These are phyloP conservation scores for Conistra vaccinii DNA, from an alignment of 2,888 invertebrate species.

Conservation along the genomic window DNA sequence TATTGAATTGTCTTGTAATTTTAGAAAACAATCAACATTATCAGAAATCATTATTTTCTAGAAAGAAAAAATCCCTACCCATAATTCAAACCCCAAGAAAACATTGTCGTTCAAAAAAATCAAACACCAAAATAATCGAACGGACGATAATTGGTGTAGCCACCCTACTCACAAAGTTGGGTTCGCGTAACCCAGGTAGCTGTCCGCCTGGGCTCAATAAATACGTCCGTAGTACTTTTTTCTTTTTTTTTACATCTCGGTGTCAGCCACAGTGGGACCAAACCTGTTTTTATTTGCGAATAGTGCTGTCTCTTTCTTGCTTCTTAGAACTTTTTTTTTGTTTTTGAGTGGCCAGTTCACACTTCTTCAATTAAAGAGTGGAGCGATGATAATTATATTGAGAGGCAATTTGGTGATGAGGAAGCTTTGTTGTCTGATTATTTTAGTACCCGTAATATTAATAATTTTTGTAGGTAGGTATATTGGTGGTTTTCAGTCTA, in stretches of 20 bases:
- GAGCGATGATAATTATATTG: slow-evolving; percentile 42
- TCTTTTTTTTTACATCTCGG: slow-evolving; percentile 52
- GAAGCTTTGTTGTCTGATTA: slow-evolving; percentile 19
- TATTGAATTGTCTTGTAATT: neutral
- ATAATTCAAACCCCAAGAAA: neutral
- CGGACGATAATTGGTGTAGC: slow-evolving; percentile 56
- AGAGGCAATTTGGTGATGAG: slow-evolving; percentile 18
- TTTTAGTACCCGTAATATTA: neutral
- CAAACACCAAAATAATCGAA: slow-evolving; percentile 38
- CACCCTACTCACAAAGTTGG: slow-evolving; percentile 61
- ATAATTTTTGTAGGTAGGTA: neutral
- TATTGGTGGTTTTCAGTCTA: neutral
- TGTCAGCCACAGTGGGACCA: slow-evolving; percentile 65
- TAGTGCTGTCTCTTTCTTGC: slow-evolving; percentile 66
- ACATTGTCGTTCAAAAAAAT: slow-evolving; percentile 16
- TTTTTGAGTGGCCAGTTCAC: slow-evolving; percentile 62
- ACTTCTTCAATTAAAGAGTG: slow-evolving; percentile 61
- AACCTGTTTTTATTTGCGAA: slow-evolving; percentile 78
- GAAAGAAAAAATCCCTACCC: neutral
- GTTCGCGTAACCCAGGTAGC: slow-evolving; percentile 81
- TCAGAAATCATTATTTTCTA: neutral
- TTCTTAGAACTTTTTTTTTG: slow-evolving; percentile 59
- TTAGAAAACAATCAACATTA: neutral
- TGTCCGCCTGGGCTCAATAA: slow-evolving; percentile 65
- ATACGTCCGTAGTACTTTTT: slow-evolving; percentile 63